Evolutionary conservation across 2,888 invertebrate species (phyloP).

Genomic region (Rotaria magnacalcarata): DNA sequence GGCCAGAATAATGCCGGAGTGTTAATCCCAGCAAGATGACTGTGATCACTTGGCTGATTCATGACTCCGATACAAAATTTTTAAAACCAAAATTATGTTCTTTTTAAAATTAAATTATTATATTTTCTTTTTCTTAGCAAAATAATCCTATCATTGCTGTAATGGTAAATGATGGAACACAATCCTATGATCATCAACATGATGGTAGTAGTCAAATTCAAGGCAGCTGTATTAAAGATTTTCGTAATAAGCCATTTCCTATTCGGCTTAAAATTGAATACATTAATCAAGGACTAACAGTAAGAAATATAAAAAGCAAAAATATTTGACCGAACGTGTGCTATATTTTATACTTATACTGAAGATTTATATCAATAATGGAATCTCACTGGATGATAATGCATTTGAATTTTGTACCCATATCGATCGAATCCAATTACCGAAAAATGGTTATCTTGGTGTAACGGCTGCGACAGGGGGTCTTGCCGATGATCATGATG

Average conservation of each 20-base stretch:
- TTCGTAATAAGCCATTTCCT: conserved; percentile 94
- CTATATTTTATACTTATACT: neutral
- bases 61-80: neutral
- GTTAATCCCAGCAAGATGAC: conserved; percentile 31
- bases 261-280: conserved; percentile 73
- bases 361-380: conserved; percentile 68
- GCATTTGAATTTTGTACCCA: conserved; percentile 91
- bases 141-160: conserved; percentile 77
- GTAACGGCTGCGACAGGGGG: conserved; percentile 86
- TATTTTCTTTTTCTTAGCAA: conserved; percentile 51
- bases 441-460: conserved; percentile 81
- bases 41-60: conserved; percentile 24
- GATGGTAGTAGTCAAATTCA: conserved; percentile 83
- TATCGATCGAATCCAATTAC: conserved; percentile 80
- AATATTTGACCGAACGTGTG: no score
- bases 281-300: conserved; percentile 38
- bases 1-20: neutral
- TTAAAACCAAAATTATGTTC: neutral
- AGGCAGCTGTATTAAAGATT: conserved; percentile 88
- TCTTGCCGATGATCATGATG: conserved; percentile 67
- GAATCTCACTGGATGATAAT: conserved; percentile 84
- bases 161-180: conserved; percentile 86
- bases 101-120: no score
- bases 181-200: conserved; percentile 84
- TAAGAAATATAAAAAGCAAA: neutral